These are phyloP conservation scores for Brachynemurus nebulosus DNA, from an alignment of 2,888 invertebrate species.

Conservation along the genomic window DNA sequence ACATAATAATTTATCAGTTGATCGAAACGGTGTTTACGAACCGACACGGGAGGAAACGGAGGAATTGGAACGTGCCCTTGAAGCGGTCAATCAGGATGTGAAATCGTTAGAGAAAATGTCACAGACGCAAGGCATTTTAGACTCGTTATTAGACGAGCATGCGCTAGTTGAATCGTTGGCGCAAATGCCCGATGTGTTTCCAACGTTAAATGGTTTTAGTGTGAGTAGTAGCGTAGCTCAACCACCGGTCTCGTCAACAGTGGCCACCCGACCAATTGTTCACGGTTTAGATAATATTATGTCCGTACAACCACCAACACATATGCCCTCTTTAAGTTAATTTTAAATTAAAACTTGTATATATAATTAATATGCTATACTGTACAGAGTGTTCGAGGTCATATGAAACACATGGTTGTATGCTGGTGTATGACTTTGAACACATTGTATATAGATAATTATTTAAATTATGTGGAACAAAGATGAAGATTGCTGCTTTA, in stretches of 20 bases:
- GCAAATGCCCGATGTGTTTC: conserved; percentile 36
- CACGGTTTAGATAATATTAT: conserved; percentile 6
- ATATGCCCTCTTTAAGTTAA: background rate
- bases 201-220: conserved; percentile 15
- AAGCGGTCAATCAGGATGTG: conserved; percentile 60
- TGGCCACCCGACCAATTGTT: background rate
- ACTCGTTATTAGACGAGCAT: conserved; percentile 49
- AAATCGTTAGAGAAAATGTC: conserved; percentile 55
- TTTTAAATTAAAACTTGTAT: conserved; percentile 1
- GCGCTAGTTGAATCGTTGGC: conserved; percentile 32
- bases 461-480: too few relatives aligned
- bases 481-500: too few relatives aligned
- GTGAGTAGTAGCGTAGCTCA: background rate
- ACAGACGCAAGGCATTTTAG: conserved; percentile 41
- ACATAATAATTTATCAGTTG: conserved; percentile 37
- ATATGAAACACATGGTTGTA: too few relatives aligned
- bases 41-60: conserved; percentile 72
- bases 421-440: too few relatives aligned
- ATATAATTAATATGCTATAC: too few relatives aligned
- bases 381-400: too few relatives aligned
- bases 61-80: conserved; percentile 73
- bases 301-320: conserved; percentile 5
- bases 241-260: background rate
- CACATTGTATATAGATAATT: too few relatives aligned
- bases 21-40: conserved; percentile 55